These are phyloP conservation scores for Hirudinaria manillensis DNA, from an alignment of 2,888 invertebrate genomes.

Conservation along the genomic window DNA sequence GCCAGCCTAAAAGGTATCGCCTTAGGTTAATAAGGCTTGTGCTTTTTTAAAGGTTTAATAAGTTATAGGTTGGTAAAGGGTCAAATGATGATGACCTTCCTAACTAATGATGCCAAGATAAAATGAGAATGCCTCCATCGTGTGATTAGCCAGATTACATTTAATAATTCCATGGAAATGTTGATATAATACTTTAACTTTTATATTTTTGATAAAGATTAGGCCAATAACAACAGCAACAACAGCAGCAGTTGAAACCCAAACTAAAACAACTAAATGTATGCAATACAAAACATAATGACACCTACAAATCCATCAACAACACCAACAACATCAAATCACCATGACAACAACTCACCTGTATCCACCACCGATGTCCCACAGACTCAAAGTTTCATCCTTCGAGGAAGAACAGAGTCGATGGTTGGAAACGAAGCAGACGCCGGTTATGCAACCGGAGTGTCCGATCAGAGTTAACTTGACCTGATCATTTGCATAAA, in stretches of 20 bases:
- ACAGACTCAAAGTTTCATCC: constrained; percentile 49
- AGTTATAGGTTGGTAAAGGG: too few relatives aligned
- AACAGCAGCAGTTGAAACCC: too few relatives aligned
- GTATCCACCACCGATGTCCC: constrained; percentile 49
- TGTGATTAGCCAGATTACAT: too few relatives aligned
- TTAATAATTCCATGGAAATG: too few relatives aligned
- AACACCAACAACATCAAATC: neutral
- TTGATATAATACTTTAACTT: too few relatives aligned
- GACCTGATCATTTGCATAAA: constrained; percentile 41
- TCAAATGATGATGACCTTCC: too few relatives aligned
- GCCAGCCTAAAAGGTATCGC: constrained; percentile 29
- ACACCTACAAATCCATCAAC: neutral
- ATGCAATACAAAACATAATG: too few relatives aligned
- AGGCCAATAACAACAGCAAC: too few relatives aligned
- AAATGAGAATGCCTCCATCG: too few relatives aligned
- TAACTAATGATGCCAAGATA: too few relatives aligned
- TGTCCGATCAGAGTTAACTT: constrained; percentile 47
- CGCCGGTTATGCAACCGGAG: constrained; percentile 46
- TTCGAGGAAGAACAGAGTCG: constrained; percentile 49
- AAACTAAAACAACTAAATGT: neutral
- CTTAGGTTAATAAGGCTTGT: neutral
- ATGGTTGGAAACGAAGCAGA: constrained; percentile 49
- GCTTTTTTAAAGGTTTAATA: neutral
- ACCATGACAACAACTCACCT: constrained; percentile 42
- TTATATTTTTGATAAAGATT: too few relatives aligned